These are phyloP conservation scores for Parasteatoda lunata DNA, from an alignment of 2,888 invertebrate species.

Conservation along the genomic window DNA sequence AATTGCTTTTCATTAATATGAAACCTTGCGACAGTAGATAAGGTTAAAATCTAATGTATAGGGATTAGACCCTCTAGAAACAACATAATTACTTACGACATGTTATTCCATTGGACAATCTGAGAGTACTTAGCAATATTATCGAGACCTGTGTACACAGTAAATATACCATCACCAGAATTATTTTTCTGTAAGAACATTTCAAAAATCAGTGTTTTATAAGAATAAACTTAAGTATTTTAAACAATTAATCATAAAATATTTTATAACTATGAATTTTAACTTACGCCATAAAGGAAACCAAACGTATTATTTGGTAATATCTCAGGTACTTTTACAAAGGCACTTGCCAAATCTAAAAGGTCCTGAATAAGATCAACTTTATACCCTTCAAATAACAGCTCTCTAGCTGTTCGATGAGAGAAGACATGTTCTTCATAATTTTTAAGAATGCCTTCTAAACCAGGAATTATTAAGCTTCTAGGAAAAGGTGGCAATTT, in stretches of 20 bases:
- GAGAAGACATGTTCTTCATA: slow-evolving; percentile 47
- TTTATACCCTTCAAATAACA: slow-evolving; percentile 60
- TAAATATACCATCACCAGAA: slow-evolving; percentile 72
- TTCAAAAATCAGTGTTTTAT: neutral
- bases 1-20: too few relatives aligned
- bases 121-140: slow-evolving; percentile 65
- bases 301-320: slow-evolving; percentile 69
- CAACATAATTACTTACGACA: slow-evolving; percentile 47
- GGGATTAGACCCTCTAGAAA: neutral
- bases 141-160: slow-evolving; percentile 71
- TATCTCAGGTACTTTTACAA: slow-evolving; percentile 60
- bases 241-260: neutral
- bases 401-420: slow-evolving; percentile 33
- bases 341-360: slow-evolving; percentile 46
- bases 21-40: neutral
- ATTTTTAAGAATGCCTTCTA: slow-evolving; percentile 28
- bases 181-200: slow-evolving; percentile 69
- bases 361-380: slow-evolving; percentile 58
- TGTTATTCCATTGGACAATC: slow-evolving; percentile 68
- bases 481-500: slow-evolving; percentile 31
- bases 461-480: slow-evolving; percentile 12
- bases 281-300: slow-evolving; percentile 67
- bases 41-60: neutral
- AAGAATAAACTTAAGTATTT: neutral
- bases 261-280: neutral